A percentile compares a stretch with the other conserved stretches of the same genome.
phyloP scores from a whole-genome alignment of 2,888 invertebrate species.

The Polydrusus pterygomalis region DNA sequence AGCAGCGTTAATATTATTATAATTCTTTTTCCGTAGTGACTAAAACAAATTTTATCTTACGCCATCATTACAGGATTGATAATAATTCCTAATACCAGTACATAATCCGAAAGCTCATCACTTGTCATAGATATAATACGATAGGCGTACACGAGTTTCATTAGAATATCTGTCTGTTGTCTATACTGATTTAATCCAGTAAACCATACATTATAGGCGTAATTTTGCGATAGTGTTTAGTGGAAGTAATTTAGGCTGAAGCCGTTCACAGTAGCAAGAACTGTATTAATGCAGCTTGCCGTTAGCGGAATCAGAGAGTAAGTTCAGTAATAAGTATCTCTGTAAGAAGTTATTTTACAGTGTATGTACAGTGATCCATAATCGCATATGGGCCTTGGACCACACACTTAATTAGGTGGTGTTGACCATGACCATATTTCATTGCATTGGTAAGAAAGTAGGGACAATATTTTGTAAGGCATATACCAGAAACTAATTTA shows the following conservation, averaged over 20 bases:
- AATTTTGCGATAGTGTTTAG: slow-evolving; percentile 11
- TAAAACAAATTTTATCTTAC: not conserved
- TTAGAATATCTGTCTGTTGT: slow-evolving; percentile 4
- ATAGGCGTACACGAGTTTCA: slow-evolving; percentile 2
- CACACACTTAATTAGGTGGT: too few species aligned
- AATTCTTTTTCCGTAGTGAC: too few species aligned
- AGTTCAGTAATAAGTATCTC: not conserved
- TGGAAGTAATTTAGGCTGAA: slow-evolving; percentile 2
- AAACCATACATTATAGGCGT: not conserved
- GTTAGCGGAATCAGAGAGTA: not conserved
- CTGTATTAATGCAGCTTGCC: not conserved
- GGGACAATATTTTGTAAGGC: too few species aligned
- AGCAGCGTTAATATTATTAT: too few species aligned
- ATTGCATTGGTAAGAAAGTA: too few species aligned
- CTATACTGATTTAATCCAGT: slow-evolving; percentile 9
- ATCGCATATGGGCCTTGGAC: too few species aligned
- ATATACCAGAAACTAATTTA: too few species aligned
- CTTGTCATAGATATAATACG: slow-evolving; percentile 18
- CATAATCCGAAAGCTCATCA: not conserved
- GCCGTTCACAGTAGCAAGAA: not conserved
- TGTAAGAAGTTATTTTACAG: too few species aligned
- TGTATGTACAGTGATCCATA: not conserved
- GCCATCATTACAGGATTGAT: not conserved
- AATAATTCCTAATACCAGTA: not conserved
- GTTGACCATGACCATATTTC: too few species aligned